Percentiles rank a stretch among this genome's conserved stretches.
Evolutionary conservation across 2,888 invertebrate species (phyloP).

Genomic region (Rhingia rostrata): DNA sequence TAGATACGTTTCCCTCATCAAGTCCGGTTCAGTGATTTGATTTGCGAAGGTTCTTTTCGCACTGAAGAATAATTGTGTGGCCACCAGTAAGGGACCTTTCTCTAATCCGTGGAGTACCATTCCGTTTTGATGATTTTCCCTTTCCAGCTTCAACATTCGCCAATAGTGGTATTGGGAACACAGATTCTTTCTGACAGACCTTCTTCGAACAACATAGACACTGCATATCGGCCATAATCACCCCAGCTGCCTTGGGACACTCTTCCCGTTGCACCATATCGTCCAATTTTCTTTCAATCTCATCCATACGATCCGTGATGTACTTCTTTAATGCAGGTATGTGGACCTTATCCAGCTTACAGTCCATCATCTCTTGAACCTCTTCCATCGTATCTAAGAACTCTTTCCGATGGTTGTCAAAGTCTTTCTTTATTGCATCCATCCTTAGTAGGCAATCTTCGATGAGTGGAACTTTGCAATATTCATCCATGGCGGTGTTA

Average conservation of each 20-base stretch:
- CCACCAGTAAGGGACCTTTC: slow-evolving; percentile 74
- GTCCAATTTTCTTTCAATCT: slow-evolving; percentile 75
- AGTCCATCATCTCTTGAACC: slow-evolving; percentile 81
- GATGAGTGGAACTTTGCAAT: slow-evolving; percentile 77
- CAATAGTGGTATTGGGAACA: slow-evolving; percentile 43
- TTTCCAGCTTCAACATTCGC: slow-evolving; percentile 75
- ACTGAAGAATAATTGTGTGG: slow-evolving; percentile 73
- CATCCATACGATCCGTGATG: slow-evolving; percentile 77
- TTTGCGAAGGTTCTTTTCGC: slow-evolving; percentile 77
- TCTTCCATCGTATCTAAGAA: slow-evolving; percentile 81
- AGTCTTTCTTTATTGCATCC: slow-evolving; percentile 74
- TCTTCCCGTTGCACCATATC: slow-evolving; percentile 75
- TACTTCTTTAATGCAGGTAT: slow-evolving; percentile 81
- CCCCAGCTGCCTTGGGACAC: slow-evolving; percentile 80
- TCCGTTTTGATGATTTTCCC: slow-evolving; percentile 43
- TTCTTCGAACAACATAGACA: slow-evolving; percentile 79
- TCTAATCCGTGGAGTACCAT: slow-evolving; percentile 2
- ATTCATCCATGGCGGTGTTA: slow-evolving; percentile 77
- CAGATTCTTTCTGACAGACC: slow-evolving; percentile 75
- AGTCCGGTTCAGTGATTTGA: slow-evolving; percentile 69
- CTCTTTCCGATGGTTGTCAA: slow-evolving; percentile 75
- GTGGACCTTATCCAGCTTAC: slow-evolving; percentile 81
- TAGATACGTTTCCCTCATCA: slow-evolving; percentile 63
- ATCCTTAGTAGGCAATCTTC: slow-evolving; percentile 79
- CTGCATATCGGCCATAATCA: slow-evolving; percentile 76